Percentiles rank a stretch among this genome's conserved stretches.
Conservation (phyloP, 2,888 invertebrate genomes). For the Buathra laborator region DNA sequence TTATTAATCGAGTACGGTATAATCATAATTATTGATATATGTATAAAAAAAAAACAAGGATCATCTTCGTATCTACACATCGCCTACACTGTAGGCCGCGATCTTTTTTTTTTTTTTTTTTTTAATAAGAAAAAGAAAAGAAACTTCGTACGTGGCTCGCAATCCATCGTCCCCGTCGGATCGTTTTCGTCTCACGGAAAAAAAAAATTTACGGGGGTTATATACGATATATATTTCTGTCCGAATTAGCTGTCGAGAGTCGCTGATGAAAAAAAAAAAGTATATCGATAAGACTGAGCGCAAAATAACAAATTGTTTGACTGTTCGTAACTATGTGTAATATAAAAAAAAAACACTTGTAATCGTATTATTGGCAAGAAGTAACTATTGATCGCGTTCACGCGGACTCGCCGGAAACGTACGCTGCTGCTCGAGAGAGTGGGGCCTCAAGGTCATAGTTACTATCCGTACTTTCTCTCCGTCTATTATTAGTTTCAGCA, state of each 20-base stretch:
- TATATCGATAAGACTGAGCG: conserved; percentile 35
- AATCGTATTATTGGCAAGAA: conserved; percentile 67
- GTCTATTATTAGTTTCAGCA: conserved; percentile 60
- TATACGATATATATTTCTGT: conserved; percentile 32
- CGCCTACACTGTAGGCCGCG: conserved; percentile 71
- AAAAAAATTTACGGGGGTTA: not conserved
- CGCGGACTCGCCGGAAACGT: conserved; percentile 31
- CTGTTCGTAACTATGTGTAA: conserved; percentile 35
- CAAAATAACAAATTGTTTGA: conserved; percentile 55
- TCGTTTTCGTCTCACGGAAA: conserved; percentile 42
- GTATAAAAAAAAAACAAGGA: conserved; percentile 75
- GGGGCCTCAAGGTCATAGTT: conserved; percentile 51
- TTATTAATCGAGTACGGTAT: conserved; percentile 74
- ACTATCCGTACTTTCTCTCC: conserved; percentile 25
- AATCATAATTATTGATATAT: conserved; percentile 66
- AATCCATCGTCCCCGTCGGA: conserved; percentile 42
- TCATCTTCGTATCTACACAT: conserved; percentile 79
- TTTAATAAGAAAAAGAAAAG: conserved; percentile 58
- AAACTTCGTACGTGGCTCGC: conserved; percentile 39
- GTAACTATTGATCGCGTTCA: conserved; percentile 58
- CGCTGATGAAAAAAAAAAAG: conserved; percentile 4
- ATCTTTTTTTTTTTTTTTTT: conserved; percentile 10
- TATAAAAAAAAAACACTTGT: not conserved
- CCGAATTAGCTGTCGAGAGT: conserved; percentile 40
- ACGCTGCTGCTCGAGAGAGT: conserved; percentile 35